A percentile compares a stretch with the other conserved stretches of the same genome.
phyloP scores from a whole-genome alignment of 2,797 vertebrate genomes.

The Tadarida brasiliensis region DNA sequence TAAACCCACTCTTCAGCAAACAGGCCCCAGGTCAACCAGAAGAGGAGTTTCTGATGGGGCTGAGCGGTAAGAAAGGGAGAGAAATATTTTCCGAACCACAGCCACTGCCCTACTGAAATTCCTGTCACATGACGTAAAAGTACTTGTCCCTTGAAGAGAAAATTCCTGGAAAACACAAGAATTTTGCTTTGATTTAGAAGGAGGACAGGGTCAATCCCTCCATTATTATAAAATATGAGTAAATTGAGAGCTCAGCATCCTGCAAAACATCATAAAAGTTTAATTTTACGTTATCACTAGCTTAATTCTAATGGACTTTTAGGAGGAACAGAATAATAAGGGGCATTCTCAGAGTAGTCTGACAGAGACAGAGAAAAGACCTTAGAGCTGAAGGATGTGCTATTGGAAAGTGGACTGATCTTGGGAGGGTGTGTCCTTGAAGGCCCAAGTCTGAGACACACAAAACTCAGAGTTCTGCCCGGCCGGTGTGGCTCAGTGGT shows the following conservation, averaged over 20 bases:
- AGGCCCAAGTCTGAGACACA: not conserved
- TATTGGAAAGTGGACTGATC: not conserved
- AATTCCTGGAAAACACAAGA: conserved; percentile 22
- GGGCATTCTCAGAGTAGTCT: not conserved
- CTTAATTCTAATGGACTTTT: conserved; percentile 22
- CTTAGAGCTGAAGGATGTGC: not conserved
- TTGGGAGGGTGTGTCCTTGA: not conserved
- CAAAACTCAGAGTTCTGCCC: not conserved
- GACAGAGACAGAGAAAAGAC: not conserved
- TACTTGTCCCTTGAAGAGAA: not conserved
- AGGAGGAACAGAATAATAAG: not conserved
- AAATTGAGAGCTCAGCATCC: conserved; percentile 1
- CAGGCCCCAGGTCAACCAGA: not conserved
- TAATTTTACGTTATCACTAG: not conserved
- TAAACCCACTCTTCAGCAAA: not conserved
- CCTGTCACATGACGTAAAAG: not conserved
- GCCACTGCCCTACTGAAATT: not conserved
- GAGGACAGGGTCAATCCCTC: not conserved
- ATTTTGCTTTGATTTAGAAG: conserved; percentile 48
- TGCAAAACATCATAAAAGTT: conserved; percentile 2
- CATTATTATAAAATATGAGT: not conserved
- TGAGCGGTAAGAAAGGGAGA: not conserved
- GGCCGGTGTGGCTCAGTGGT: too few relatives aligned
- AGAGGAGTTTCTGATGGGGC: not conserved
- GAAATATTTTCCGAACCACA: not conserved